These are phyloP conservation scores for Masnerella sp. DNA, from an alignment of 2,888 invertebrate genomes.

Conservation along the genomic window DNA sequence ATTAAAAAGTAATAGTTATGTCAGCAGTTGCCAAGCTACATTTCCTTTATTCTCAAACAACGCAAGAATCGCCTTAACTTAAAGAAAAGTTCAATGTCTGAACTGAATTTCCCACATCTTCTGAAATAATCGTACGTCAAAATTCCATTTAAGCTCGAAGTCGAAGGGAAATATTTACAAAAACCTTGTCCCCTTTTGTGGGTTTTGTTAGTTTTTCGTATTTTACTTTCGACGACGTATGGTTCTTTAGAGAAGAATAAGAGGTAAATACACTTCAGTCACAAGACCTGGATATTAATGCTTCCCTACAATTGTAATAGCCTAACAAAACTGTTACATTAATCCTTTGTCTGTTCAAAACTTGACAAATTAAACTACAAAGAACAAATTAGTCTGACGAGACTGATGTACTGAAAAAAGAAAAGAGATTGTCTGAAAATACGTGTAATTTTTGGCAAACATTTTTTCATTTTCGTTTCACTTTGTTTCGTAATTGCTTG, in stretches of 20 bases:
- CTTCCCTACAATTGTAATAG: conserved; percentile 32
- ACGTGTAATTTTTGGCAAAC: no score
- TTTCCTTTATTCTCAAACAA: conserved; percentile 7
- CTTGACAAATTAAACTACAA: conserved; percentile 36
- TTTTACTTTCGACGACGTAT: neutral
- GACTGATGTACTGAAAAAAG: no score
- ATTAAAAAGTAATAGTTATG: neutral
- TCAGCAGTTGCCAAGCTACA: no score
- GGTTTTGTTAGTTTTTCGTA: neutral
- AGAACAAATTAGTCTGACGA: conserved; percentile 36
- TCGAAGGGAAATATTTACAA: neutral
- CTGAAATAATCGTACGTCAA: conserved; percentile 5
- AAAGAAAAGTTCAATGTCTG: conserved; percentile 16
- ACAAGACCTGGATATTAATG: conserved; percentile 29
- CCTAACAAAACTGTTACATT: conserved; percentile 47
- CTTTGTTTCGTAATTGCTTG: no score
- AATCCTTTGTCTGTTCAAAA: conserved; percentile 38
- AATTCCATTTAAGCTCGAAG: neutral
- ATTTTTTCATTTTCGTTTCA: no score
- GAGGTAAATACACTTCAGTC: conserved; percentile 25
- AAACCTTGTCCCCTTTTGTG: neutral
- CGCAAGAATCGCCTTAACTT: conserved; percentile 39
- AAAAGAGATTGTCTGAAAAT: conserved; percentile 33
- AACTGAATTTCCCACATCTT: conserved; percentile 4
- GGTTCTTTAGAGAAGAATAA: conserved; percentile 9